Evolutionary conservation across 1,140 invertebrate species (phyloP), one percentile per base, ranked within the genome.

Genomic region (Hycleus cichorii): DNA sequence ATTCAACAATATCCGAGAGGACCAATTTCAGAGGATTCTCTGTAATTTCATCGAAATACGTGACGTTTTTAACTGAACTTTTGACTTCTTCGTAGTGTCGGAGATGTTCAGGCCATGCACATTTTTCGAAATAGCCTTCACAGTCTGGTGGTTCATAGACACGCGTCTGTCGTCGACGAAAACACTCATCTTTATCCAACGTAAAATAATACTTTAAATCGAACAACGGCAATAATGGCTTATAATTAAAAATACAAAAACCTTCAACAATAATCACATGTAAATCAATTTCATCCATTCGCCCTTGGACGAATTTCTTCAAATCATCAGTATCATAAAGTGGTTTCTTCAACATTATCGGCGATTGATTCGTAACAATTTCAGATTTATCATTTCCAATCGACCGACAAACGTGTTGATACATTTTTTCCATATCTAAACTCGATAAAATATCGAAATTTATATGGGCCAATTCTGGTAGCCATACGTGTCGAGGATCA

Each of bases 381-480:
- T 3, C 32, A 4, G 32, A 7, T 7, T 55, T 40, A 49, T 48
- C 53, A 7, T 65, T 71, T 7, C 71, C 66, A 12, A 79, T 67
- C 1, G 77, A 71, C 1, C 76, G 63, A 11, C 75, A 24, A 4
- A 87, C 65, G 66, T 88, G 84, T 3, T 66, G 58, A 51, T 78
- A 70, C 86, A 93, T 88, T 63, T 75, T 76, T 1, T 84, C 74
- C 84, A 91, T 91, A 71, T 93, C 84, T 43, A 93, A 60, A 25
- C 86, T 80, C 0, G 81, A 79, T 12, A 90, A 62, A 2, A 89
- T 71, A 63, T 93, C 90, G 77, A 87, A 92, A 71, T 93, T 91
- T 10, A 86, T 81, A 59, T 89, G 87, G 63, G 85, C 83, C 7
- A 92, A 62, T 49, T 81, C 80, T 10, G 80, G 75, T 48, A 88